Base-by-base conservation (phyloP, 2,797 vertebrate species). In the Helicolenus hilgendorfi region DNA sequence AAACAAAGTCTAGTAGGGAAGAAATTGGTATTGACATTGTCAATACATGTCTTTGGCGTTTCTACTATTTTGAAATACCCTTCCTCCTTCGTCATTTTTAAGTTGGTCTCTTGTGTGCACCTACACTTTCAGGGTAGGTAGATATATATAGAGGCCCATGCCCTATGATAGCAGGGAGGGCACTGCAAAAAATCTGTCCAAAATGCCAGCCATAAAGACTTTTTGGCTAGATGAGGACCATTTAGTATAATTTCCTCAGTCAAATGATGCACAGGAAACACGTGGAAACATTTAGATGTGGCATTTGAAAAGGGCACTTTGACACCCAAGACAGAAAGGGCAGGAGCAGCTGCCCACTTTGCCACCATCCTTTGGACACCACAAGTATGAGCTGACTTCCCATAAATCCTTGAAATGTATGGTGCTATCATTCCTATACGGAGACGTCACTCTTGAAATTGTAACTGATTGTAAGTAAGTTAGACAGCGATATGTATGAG, bases 221-320 rank as follows among this genome's bases (percentile, higher is more conserved):
- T 78, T 55, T 63, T 22, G 41, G 10, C 41, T 60, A 35, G 64
- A 31, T 58, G 56, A 59, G 10, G 24, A 72, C 14, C 0, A 67
- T 38, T 62, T 35, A 55, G 53, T 55, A 22, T 55, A 58, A 72
- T 70, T 38, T 69, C 53, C n/a, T 55, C 53, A 45, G 26, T 65
- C 26, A 26, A 26, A 31, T 31, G 38, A 60, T 72, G 11, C 24
- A 13, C n/a, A 35, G 36, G 8, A 70, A 56, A 64, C 53, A 11
- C 56, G 5, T 38, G 33, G 41, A 65, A 33, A 15, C 13, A 49
- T 62, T 56, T 20, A 49, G 38, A 77, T 65, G 68, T 81, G 53
- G 29, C 24, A 72, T 87, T 79, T 90, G 26, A 79, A 83, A 86
- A 86, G 45, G 59, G 38, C 70, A 73, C 35, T 58, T 70, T 88